Evolutionary conservation across 2,113 vertebrate genomes (phyloP), one percentile per base, ranked within the genome.

Genomic region (Phaethon lepturus): DNA sequence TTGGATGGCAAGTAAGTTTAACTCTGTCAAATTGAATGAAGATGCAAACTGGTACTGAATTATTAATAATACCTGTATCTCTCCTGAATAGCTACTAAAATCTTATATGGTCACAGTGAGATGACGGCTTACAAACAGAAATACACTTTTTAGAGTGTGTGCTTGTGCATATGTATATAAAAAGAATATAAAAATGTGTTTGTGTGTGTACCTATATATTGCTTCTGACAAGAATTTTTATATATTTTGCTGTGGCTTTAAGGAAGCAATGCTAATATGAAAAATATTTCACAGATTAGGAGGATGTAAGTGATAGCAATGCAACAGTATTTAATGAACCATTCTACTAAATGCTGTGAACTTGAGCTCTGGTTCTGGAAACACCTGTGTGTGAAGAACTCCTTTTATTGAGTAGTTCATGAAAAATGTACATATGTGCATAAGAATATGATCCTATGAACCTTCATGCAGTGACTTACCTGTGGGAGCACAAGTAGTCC

Each of bases 81-180:
- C 7, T 67, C 24, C 53, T 38, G 20, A 52, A 7, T 53, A 74
- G 23, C 31, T 69, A 29, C 11, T 68, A 47, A 86, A 87, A 63
- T 67, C 35, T 60, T 49, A n/a, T 0, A 1, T 16, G 26, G 11
- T 40, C 13, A 42, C 23, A 73, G 31, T 18, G 11, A 89, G 16
- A 40, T 25, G 17, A 52, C 59, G 78, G 18, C 4, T 86, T 87
- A 40, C 18, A 81, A 91, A 45, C 6, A 47, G 35, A 72, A 50
- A 68, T 47, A 33, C 1, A 25, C 1, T 35, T 80, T 55, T 75
- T 38, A n/a, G 2, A 25, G 13, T 19, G 22, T n/a, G 2, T 53
- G 22, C 35, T 8, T 7, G 1, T 12, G 6, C 1, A 7, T 45
- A 3, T 29, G 2, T 29, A 24, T 38, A 62, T n/a, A 53, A 72